A percentile compares a stretch with the other conserved stretches of the same genome.
Evolutionary conservation across 2,113 vertebrate species (phyloP).

Genomic region (Saimiri boliviensis): DNA sequence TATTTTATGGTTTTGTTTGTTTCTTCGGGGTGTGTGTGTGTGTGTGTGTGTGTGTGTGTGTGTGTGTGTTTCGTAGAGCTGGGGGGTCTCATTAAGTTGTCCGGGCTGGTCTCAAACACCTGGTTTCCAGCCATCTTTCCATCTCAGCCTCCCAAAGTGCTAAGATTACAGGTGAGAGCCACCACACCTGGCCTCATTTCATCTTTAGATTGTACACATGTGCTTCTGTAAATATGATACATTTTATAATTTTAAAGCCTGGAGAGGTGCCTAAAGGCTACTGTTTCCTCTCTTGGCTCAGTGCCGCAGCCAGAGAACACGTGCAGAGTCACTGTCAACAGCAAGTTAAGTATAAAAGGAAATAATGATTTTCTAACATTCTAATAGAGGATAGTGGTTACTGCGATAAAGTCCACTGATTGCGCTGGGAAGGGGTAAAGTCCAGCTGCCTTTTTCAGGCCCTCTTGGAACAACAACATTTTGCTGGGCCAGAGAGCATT

Average conservation of each 20-base stretch:
- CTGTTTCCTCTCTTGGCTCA: not conserved
- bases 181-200: not conserved
- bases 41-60: no score
- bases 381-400: not conserved
- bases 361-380: not conserved
- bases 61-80: no score
- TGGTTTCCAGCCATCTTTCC: no score
- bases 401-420: not conserved
- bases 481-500: not conserved
- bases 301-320: not conserved
- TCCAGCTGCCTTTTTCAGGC: not conserved
- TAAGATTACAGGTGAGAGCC: no score
- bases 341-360: constrained; percentile 31
- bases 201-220: not conserved
- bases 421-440: not conserved
- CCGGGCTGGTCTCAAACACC: no score
- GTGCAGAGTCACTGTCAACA: not conserved
- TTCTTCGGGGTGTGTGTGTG: no score
- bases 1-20: no score
- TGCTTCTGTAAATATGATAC: not conserved
- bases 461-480: not conserved
- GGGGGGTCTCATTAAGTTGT: no score
- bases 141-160: no score
- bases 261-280: not conserved
- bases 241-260: not conserved